Evolutionary conservation across 2,888 invertebrate species (phyloP).

Genomic region (Torymus tubicola): DNA sequence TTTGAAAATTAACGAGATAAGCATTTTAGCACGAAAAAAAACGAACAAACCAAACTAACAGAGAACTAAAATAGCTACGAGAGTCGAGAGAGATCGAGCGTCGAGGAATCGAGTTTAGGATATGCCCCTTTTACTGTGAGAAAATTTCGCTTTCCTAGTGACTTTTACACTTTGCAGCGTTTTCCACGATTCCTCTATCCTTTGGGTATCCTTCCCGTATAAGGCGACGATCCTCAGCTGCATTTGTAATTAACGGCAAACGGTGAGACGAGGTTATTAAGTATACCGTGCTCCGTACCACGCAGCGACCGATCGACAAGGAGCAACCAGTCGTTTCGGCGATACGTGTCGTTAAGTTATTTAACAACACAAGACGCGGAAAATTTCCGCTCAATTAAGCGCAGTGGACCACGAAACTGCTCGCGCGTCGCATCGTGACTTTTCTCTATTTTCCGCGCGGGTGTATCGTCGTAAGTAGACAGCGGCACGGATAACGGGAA

Average conservation of each 20-base stretch:
- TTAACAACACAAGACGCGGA: slow-evolving; percentile 37
- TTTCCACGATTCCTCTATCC: no score
- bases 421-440: slow-evolving; percentile 24
- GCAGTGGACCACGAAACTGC: slow-evolving; percentile 3
- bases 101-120: no score
- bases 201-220: no score
- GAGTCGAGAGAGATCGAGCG: no score
- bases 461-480: no score
- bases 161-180: slow-evolving; percentile 5
- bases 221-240: no score
- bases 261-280: slow-evolving; percentile 30
- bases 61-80: no score
- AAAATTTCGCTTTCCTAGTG: slow-evolving; percentile 6
- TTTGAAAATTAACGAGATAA: no score
- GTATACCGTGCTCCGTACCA: not conserved
- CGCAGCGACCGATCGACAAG: not conserved
- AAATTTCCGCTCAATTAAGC: slow-evolving; percentile 45
- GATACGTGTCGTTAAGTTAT: slow-evolving; percentile 45
- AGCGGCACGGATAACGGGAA: slow-evolving; percentile 22
- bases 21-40: no score
- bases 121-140: no score
- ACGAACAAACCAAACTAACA: no score
- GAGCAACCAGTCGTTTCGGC: slow-evolving; percentile 21
- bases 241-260: slow-evolving; percentile 35
- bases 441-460: slow-evolving; percentile 21